phyloP scores from a whole-genome alignment of 2,113 vertebrate genomes.

The Grallaria varia region DNA sequence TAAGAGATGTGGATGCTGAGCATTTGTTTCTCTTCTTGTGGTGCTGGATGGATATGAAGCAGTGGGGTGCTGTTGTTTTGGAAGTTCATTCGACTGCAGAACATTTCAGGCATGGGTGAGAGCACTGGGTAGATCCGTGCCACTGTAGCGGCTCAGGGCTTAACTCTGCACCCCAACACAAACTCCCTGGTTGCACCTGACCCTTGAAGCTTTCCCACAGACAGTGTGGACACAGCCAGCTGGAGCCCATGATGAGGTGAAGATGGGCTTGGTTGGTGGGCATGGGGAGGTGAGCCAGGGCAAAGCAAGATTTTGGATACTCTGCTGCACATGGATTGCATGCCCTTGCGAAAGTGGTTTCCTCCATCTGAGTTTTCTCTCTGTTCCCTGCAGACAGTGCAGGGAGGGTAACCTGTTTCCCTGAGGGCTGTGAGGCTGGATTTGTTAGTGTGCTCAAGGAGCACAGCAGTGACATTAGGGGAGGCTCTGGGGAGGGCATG shows the following conservation, averaged over 20 bases:
- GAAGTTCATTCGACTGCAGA: neutral
- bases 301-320: neutral
- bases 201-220: neutral
- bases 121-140: rapidly evolving
- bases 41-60: neutral
- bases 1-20: neutral
- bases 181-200: neutral
- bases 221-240: rapidly evolving
- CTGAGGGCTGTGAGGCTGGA: neutral
- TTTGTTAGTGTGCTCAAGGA: rapidly evolving
- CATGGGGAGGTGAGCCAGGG: neutral
- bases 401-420: neutral
- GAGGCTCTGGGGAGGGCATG: neutral
- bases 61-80: neutral
- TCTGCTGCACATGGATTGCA: neutral
- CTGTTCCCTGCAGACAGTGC: rapidly evolving
- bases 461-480: rapidly evolving
- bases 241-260: rapidly evolving
- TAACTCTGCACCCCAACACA: neutral
- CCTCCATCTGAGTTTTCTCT: neutral
- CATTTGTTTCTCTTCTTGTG: neutral
- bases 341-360: neutral
- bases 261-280: rapidly evolving
- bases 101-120: neutral
- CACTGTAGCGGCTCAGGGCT: neutral